These are phyloP conservation scores for Heteromormyrus szaboi DNA, from an alignment of 2,797 vertebrate genomes.

Conservation along the genomic window DNA sequence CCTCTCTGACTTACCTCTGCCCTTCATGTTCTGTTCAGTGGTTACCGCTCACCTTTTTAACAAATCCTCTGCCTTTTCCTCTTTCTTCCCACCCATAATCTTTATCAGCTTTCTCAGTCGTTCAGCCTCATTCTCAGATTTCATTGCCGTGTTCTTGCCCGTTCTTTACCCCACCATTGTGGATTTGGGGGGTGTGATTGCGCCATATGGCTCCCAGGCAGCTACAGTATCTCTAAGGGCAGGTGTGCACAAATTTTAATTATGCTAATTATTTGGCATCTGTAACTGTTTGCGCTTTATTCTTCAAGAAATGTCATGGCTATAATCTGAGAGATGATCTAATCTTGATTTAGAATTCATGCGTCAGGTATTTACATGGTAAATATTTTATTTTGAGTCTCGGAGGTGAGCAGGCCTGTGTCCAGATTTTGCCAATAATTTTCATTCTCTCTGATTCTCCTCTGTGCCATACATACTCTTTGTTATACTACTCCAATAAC, in stretches of 20 bases:
- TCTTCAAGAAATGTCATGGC: not conserved
- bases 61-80: not conserved
- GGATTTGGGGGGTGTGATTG: not conserved
- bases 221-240: not conserved
- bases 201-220: not conserved
- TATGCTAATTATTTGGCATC: not conserved
- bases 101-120: not conserved
- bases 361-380: not conserved
- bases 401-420: not conserved
- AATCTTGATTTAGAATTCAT: not conserved
- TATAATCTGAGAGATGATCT: not conserved
- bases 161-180: not conserved
- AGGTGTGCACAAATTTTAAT: not conserved
- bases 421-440: constrained; percentile 26
- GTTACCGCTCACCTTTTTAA: not conserved
- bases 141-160: not conserved
- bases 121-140: not conserved
- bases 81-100: not conserved
- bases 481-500: constrained; percentile 8
- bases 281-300: not conserved
- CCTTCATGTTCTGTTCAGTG: not conserved
- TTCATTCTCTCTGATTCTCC: constrained; percentile 35
- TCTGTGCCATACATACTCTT: constrained; percentile 11
- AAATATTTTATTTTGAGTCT: constrained; percentile 13
- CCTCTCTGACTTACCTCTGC: not conserved